phyloP scores from a whole-genome alignment of 2,113 vertebrate species.

The Corapipo altera region DNA sequence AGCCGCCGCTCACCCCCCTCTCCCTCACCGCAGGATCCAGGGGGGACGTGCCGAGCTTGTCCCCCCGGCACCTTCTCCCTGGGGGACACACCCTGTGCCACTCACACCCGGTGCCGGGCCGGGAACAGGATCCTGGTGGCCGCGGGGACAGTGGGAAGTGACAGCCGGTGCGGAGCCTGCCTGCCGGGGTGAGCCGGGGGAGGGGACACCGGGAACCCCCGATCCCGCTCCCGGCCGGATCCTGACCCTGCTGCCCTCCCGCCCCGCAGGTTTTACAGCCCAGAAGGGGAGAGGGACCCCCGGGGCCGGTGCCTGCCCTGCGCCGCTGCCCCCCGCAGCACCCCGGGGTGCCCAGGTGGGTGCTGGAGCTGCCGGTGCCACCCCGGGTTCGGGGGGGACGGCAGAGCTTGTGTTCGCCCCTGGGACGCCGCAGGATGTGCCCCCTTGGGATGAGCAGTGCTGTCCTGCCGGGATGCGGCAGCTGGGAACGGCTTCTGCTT shows the following conservation, averaged over 20 bases:
- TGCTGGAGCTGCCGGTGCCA: not conserved
- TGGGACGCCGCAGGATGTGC: fast-evolving
- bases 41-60: constrained; percentile 77
- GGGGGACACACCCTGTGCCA: constrained; percentile 70
- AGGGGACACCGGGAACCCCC: fast-evolving
- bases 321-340: constrained; percentile 13
- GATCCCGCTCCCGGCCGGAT: fast-evolving
- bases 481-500: not conserved
- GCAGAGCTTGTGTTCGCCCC: not conserved
- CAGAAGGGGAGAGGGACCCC: not conserved
- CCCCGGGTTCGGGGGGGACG: not conserved
- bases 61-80: constrained; percentile 80
- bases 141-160: constrained; percentile 63
- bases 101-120: constrained; percentile 75
- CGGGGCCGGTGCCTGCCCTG: constrained; percentile 62
- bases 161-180: constrained; percentile 83
- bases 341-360: constrained; percentile 71
- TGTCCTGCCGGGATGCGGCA: not conserved
- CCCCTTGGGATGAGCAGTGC: not conserved
- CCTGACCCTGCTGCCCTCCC: not conserved
- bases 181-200: constrained; percentile 76
- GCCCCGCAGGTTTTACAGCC: constrained; percentile 64
- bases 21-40: constrained; percentile 49
- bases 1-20: not conserved
- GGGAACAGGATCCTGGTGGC: constrained; percentile 66